phyloP scores from a whole-genome alignment of 1,140 invertebrate species.

The Anastrepha ludens region DNA sequence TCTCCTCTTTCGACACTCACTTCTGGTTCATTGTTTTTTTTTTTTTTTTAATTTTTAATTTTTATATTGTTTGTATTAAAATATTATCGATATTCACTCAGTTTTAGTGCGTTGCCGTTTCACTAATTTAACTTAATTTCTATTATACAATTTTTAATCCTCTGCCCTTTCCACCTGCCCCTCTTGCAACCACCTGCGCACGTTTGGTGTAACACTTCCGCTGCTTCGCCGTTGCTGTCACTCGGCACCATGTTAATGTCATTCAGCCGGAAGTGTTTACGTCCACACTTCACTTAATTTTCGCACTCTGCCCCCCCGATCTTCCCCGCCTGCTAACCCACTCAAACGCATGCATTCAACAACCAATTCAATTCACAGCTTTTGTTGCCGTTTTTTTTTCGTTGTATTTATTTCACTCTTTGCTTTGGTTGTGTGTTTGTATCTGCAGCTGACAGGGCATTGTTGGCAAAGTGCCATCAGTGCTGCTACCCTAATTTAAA shows the following conservation, averaged over 20 bases:
- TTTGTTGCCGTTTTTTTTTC: neutral
- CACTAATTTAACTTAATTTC: neutral
- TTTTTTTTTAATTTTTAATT: no score
- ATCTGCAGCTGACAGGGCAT: conserved; percentile 3
- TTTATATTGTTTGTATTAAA: no score
- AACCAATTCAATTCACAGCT: neutral
- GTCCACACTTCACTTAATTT: conserved; percentile 46
- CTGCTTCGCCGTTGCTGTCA: neutral
- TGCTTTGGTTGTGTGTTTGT: neutral
- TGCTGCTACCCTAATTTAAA: conserved; percentile 21
- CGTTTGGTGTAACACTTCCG: neutral
- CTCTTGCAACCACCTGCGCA: no score
- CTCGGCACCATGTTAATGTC: conserved; percentile 20
- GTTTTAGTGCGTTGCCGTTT: neutral
- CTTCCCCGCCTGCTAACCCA: neutral
- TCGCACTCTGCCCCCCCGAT: neutral
- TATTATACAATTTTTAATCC: no score
- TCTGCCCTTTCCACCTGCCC: neutral
- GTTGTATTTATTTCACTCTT: neutral
- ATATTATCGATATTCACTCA: no score
- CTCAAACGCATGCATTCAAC: neutral
- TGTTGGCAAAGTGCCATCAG: conserved; percentile 47
- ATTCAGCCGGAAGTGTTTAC: conserved; percentile 45
- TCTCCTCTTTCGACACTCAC: no score
- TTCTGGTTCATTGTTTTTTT: no score